These are phyloP conservation scores for Mormyrops boulengeri DNA, from an alignment of 2,797 vertebrate genomes.

Conservation along the genomic window DNA sequence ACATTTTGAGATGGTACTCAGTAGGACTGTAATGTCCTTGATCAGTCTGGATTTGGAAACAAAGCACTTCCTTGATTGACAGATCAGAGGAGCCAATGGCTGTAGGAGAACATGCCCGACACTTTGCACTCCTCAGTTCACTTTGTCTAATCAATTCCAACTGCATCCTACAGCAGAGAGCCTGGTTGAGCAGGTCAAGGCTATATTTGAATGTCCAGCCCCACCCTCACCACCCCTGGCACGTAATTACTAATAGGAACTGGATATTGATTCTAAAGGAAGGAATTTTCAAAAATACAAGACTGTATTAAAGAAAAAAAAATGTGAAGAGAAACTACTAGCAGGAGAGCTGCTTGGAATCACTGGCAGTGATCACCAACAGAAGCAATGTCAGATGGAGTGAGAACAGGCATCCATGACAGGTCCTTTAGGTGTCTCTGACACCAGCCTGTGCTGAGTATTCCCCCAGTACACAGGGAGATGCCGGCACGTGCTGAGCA, in stretches of 20 bases:
- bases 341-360: constrained; percentile 5
- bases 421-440: neutral
- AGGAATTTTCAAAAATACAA: neutral
- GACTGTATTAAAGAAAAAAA: neutral
- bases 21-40: neutral
- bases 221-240: constrained; percentile 37
- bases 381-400: neutral
- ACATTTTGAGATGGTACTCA: neutral
- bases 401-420: neutral
- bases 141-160: constrained; percentile 11
- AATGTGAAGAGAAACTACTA: constrained; percentile 23
- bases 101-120: neutral
- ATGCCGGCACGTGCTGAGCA: accelerated
- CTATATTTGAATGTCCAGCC: constrained; percentile 30
- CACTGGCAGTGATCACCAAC: neutral
- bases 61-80: neutral
- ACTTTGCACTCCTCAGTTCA: neutral
- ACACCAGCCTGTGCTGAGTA: neutral
- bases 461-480: neutral
- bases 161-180: neutral
- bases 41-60: neutral
- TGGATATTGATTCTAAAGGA: constrained; percentile 46
- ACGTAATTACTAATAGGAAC: constrained; percentile 49
- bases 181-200: constrained; percentile 2
- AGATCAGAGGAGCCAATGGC: neutral